A percentile compares a stretch with the other conserved stretches of the same genome.
phyloP scores from a whole-genome alignment of 1,140 invertebrate genomes.

The Brachionus sp. region DNA sequence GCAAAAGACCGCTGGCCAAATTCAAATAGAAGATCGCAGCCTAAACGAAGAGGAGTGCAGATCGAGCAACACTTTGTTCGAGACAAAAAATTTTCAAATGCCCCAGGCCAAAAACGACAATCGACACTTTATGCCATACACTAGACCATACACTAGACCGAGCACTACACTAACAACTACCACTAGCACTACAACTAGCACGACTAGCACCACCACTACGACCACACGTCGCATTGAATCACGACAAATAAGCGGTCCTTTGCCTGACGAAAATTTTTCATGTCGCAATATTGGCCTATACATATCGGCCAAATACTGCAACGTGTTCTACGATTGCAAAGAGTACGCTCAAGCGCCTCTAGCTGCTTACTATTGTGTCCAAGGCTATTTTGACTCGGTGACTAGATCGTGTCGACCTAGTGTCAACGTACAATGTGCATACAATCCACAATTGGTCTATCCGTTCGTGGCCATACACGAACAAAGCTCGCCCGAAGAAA shows the following conservation, averaged over 20 bases:
- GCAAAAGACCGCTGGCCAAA: neutral
- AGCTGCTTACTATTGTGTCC: neutral
- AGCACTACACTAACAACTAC: neutral
- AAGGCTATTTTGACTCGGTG: neutral
- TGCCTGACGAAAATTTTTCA: slow-evolving; percentile 26
- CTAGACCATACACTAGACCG: neutral
- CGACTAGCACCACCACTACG: neutral
- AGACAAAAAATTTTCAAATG: neutral
- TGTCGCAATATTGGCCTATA: neutral
- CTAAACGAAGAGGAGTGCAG: slow-evolving; percentile 20
- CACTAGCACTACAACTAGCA: neutral
- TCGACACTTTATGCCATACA: neutral
- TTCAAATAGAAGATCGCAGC: neutral
- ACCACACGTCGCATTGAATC: neutral
- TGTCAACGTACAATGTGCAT: neutral
- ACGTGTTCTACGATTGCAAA: slow-evolving; percentile 45
- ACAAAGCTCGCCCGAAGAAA: neutral
- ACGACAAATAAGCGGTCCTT: neutral
- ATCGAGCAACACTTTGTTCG: neutral
- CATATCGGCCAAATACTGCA: slow-evolving; percentile 6
- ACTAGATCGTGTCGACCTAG: neutral
- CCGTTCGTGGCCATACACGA: neutral
- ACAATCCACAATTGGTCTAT: slow-evolving; percentile 30
- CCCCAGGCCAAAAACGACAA: neutral
- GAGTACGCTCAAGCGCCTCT: neutral